Percentiles rank a stretch among this genome's conserved stretches.
These are phyloP conservation scores for Elmis aenea DNA, from an alignment of 2,888 invertebrate species.

Conservation along the genomic window DNA sequence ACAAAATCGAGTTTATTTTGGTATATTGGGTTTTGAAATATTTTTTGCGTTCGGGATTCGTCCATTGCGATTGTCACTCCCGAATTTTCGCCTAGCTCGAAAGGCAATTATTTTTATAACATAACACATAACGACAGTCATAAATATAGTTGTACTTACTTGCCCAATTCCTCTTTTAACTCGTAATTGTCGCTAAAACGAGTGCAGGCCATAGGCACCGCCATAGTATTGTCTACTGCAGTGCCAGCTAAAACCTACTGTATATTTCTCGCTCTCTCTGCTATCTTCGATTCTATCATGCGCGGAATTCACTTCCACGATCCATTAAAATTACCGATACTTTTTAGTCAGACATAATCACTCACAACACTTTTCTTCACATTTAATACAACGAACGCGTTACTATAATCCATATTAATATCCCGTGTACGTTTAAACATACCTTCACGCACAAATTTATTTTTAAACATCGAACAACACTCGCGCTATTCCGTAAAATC, in stretches of 20 bases:
- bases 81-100: conserved; percentile 20
- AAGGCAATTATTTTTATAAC: conserved; percentile 9
- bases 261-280: conserved; percentile 33
- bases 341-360: conserved; percentile 2
- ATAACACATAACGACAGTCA: conserved; percentile 21
- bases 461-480: too few species aligned
- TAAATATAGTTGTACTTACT: conserved; percentile 63
- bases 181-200: conserved; percentile 99
- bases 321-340: conserved; percentile 4
- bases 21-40: conserved; percentile 31
- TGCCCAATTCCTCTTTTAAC: conserved; percentile 98
- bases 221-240: conserved; percentile 59
- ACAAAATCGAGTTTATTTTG: conserved; percentile 34
- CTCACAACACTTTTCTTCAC: too few species aligned
- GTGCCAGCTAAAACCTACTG: conserved; percentile 39
- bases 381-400: too few species aligned
- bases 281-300: conserved; percentile 21
- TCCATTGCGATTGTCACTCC: conserved; percentile 30
- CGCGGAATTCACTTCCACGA: conserved; percentile 16
- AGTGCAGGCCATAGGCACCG: conserved; percentile 87
- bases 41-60: conserved; percentile 30
- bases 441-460: too few species aligned
- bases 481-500: too few species aligned
- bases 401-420: too few species aligned
- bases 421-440: too few species aligned